Conservation (phyloP, 2,888 invertebrate genomes). For the Leptopilina myrica region DNA sequence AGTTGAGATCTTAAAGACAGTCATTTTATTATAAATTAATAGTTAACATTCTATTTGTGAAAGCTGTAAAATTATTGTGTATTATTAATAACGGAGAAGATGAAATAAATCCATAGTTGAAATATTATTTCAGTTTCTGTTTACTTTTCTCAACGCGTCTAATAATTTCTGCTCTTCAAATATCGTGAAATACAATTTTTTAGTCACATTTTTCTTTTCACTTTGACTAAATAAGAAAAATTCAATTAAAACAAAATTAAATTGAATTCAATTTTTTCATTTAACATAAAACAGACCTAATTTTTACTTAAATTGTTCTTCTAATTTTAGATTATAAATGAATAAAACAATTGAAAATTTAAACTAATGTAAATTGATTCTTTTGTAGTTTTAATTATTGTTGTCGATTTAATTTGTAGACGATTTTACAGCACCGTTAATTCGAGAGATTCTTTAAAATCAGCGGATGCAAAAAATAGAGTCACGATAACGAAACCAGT, state of each 20-base stretch:
- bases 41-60: constrained; percentile 7
- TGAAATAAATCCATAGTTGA: constrained; percentile 53
- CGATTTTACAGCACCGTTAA: not conserved
- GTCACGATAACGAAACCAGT: not conserved
- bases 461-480: not conserved
- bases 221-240: too few species aligned
- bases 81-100: constrained; percentile 36
- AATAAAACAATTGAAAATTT: too few species aligned
- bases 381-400: not conserved
- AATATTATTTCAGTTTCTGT: constrained; percentile 38
- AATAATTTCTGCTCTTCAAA: not conserved
- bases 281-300: too few species aligned
- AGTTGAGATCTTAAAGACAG: not conserved
- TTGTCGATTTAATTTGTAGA: not conserved
- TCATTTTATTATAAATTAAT: not conserved
- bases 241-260: too few species aligned
- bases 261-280: too few species aligned
- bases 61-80: constrained; percentile 9
- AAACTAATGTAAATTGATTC: too few species aligned
- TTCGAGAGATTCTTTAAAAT: not conserved
- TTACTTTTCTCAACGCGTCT: constrained; percentile 50
- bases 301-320: too few species aligned
- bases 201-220: too few species aligned
- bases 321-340: too few species aligned
- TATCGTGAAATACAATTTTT: too few species aligned